phyloP scores from a whole-genome alignment of 2,888 invertebrate species.

The Zonitis immaculata region DNA sequence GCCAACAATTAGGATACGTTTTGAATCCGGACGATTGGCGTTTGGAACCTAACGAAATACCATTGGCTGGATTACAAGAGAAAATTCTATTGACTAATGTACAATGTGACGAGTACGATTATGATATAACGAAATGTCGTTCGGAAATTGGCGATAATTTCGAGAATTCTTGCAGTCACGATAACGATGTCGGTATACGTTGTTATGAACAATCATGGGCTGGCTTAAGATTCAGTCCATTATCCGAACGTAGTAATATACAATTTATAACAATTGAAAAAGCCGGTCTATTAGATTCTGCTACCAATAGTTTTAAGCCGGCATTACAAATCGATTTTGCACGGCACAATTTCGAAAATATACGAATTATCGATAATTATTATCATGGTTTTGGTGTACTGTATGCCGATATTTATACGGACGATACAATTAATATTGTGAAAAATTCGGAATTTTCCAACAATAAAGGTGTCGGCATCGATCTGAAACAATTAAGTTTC shows the following conservation, averaged over 20 bases:
- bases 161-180: constrained; percentile 83
- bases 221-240: constrained; percentile 82
- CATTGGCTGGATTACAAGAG: constrained; percentile 70
- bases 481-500: constrained; percentile 82
- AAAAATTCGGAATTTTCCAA: constrained; percentile 79
- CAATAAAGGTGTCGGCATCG: constrained; percentile 84
- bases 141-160: constrained; percentile 73
- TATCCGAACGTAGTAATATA: constrained; percentile 81
- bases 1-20: constrained; percentile 90
- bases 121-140: constrained; percentile 82
- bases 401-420: constrained; percentile 90
- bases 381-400: constrained; percentile 91
- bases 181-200: constrained; percentile 81
- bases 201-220: constrained; percentile 94
- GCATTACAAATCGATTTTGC: constrained; percentile 86
- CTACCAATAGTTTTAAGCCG: constrained; percentile 80
- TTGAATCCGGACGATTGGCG: constrained; percentile 91
- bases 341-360: constrained; percentile 75
- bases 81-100: constrained; percentile 81
- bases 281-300: constrained; percentile 91
- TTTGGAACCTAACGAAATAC: constrained; percentile 76
- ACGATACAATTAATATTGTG: constrained; percentile 74
- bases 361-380: constrained; percentile 77
- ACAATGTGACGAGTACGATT: constrained; percentile 84
- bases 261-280: constrained; percentile 85